Evolutionary conservation across 1,140 invertebrate species (phyloP), one percentile per base, ranked within the genome.

Genomic region (Sycobia sp.): DNA sequence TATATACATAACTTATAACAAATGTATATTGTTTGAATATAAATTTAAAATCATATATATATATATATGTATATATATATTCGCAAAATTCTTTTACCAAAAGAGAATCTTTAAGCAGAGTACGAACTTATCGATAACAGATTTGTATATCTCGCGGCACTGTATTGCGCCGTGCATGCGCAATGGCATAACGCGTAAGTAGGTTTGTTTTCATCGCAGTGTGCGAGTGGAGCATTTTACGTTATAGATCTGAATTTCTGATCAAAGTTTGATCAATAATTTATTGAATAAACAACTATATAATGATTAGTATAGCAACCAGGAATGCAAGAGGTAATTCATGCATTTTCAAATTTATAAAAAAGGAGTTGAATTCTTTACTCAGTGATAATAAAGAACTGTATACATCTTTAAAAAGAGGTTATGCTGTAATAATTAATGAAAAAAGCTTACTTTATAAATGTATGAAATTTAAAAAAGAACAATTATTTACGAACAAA

Each of bases 221-320:
- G n/a, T n/a, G n/a, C n/a, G n/a, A n/a, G n/a, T n/a, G n/a, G n/a
- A n/a, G n/a, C n/a, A n/a, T n/a, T n/a, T n/a, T n/a, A n/a, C n/a
- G n/a, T n/a, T n/a, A n/a, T n/a, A n/a, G n/a, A n/a, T n/a, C n/a
- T n/a, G n/a, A n/a, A n/a, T n/a, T n/a, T n/a, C n/a, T n/a, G n/a
- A n/a, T n/a, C n/a, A n/a, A n/a, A n/a, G 61, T 64, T 66, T 67
- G 50, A 67, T 67, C 66, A 41, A 67, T 63, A 67, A 27, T 20
- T 23, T 43, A 63, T 59, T 36, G 56, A 67, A 29, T 50, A 59
- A 59, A 63, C 44, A 60, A 55, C 39, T 57, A 9, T 44, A 73
- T 49, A 49, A 75, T 75, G 72, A 59, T 69, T 49, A 39, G 29
- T 13, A 56, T 50, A 29, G 44, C 58, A 41, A 65, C 46, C 22